These are phyloP conservation scores for Merodon equestris DNA, from an alignment of 2,888 invertebrate genomes.

Conservation along the genomic window DNA sequence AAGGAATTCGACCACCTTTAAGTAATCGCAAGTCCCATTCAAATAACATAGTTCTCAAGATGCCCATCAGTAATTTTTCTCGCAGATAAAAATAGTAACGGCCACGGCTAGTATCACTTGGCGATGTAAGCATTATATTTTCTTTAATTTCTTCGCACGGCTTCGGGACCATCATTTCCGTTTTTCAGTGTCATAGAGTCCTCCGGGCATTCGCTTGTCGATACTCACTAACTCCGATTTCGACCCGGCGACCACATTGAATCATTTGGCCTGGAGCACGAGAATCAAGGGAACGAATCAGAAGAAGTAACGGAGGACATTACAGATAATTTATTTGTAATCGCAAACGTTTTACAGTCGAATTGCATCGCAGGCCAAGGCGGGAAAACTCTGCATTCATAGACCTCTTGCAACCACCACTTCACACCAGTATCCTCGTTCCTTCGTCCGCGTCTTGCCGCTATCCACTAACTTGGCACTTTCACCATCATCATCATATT, in stretches of 20 bases:
- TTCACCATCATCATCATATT: slow-evolving; percentile 17
- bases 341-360: slow-evolving; percentile 74
- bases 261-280: background rate
- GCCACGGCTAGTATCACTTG: slow-evolving; percentile 60
- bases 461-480: slow-evolving; percentile 29
- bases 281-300: no score
- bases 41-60: slow-evolving; percentile 39
- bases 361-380: slow-evolving; percentile 59
- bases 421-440: no score
- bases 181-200: slow-evolving; percentile 65
- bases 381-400: slow-evolving; percentile 16
- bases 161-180: slow-evolving; percentile 63
- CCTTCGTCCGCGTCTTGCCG: no score
- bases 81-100: slow-evolving; percentile 58
- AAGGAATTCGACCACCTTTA: no score
- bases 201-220: slow-evolving; percentile 57
- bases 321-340: slow-evolving; percentile 79
- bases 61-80: slow-evolving; percentile 48
- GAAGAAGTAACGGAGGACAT: slow-evolving; percentile 75
- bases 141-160: slow-evolving; percentile 58
- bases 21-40: no score
- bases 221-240: slow-evolving; percentile 20
- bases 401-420: no score
- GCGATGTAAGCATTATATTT: slow-evolving; percentile 65
- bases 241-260: slow-evolving; percentile 25